A percentile compares a stretch with the other conserved stretches of the same genome.
These are phyloP conservation scores for Manacus vitellinus DNA, from an alignment of 2,113 vertebrate species.

Conservation along the genomic window DNA sequence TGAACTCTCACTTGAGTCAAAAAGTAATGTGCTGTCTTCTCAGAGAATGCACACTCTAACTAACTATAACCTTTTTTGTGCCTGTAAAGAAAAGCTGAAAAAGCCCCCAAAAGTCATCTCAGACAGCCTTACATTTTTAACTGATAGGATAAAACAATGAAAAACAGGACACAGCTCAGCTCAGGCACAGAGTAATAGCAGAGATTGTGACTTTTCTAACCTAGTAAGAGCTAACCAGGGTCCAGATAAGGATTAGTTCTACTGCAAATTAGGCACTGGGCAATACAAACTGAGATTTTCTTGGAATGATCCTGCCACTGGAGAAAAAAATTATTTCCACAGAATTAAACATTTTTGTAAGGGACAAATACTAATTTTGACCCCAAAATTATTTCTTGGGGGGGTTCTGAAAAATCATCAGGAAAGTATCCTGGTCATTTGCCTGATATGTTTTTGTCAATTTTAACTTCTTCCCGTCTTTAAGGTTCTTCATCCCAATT, in stretches of 20 bases:
- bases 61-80: not conserved
- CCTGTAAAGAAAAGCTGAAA: not conserved
- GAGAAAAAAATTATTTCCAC: not conserved
- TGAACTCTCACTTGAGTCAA: not conserved
- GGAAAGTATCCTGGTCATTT: not conserved
- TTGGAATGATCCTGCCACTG: not conserved
- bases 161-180: not conserved
- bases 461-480: not conserved
- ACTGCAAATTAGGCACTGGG: not conserved
- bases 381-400: accelerated
- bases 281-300: not conserved
- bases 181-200: not conserved
- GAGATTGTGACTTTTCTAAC: not conserved
- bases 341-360: not conserved
- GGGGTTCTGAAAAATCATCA: not conserved
- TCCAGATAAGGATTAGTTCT: not conserved
- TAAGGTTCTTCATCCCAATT: not conserved
- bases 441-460: not conserved
- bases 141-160: not conserved
- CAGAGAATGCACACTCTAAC: not conserved
- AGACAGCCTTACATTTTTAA: not conserved
- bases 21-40: not conserved
- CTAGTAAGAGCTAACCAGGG: not conserved
- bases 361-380: not conserved
- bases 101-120: not conserved